These are phyloP conservation scores for Allophyes oxyacanthae DNA, from an alignment of 2,888 invertebrate genomes.

Conservation along the genomic window DNA sequence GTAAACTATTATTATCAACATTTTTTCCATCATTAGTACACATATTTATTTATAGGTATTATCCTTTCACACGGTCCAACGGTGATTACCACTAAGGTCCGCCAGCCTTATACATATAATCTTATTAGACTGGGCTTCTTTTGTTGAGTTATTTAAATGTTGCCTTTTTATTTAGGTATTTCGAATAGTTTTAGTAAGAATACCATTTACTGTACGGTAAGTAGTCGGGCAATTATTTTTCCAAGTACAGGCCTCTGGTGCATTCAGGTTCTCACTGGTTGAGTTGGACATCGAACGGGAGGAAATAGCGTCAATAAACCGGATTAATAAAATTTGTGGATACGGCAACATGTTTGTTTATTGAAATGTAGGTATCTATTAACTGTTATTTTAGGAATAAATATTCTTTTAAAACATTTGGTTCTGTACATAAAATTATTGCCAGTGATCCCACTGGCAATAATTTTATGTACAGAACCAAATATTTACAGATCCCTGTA, in stretches of 20 bases:
- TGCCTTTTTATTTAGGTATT: conserved; percentile 58
- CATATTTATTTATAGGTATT: neutral
- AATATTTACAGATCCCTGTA: no score
- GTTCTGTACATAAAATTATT: no score
- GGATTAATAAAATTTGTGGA: conserved; percentile 34
- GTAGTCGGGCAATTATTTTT: conserved; percentile 71
- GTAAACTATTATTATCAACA: no score
- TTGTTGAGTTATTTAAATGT: conserved; percentile 53
- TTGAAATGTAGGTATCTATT: conserved; percentile 4
- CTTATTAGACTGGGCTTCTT: conserved; percentile 50
- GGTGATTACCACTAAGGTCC: conserved; percentile 35
- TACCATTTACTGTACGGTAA: conserved; percentile 63
- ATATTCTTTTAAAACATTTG: no score
- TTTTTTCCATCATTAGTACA: neutral
- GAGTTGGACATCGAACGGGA: conserved; percentile 59
- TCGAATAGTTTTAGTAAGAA: conserved; percentile 60
- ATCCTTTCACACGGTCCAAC: conserved; percentile 47
- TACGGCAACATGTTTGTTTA: conserved; percentile 20
- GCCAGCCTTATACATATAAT: conserved; percentile 45
- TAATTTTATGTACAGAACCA: no score
- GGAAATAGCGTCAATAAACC: conserved; percentile 55
- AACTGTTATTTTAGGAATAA: no score
- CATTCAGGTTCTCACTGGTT: conserved; percentile 64
- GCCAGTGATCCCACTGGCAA: no score
- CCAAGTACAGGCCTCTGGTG: conserved; percentile 64